Percentiles rank a stretch among this genome's conserved stretches.
Evolutionary conservation across 2,113 vertebrate species (phyloP).

Genomic region (Mormyrus iriodes): DNA sequence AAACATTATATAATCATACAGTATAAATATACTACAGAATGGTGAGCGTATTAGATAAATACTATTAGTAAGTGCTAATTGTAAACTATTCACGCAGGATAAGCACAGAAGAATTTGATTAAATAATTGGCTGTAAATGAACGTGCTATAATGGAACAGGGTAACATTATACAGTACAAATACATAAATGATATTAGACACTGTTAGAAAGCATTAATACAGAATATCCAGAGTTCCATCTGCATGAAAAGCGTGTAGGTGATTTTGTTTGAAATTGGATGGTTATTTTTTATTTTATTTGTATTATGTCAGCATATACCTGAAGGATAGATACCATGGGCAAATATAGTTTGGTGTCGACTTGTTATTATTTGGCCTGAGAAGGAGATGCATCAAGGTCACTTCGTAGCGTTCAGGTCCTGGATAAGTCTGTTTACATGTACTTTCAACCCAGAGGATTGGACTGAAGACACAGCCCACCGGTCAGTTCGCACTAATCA

Average conservation of each 20-base stretch:
- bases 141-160: neutral
- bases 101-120: neutral
- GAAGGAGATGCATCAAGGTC: neutral
- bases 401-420: neutral
- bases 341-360: neutral
- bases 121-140: neutral
- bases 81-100: neutral
- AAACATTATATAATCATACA: neutral
- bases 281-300: no score
- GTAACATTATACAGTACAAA: neutral
- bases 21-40: neutral
- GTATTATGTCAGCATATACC: neutral
- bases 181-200: neutral
- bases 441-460: slow-evolving; percentile 8
- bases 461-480: neutral
- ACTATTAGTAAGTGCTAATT: neutral
- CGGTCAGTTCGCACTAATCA: neutral
- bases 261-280: neutral
- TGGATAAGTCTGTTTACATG: slow-evolving; percentile 2
- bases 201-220: neutral
- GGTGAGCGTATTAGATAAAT: neutral
- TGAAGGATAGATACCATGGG: neutral
- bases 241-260: no score
- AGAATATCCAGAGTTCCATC: neutral
- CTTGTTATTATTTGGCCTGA: neutral